A percentile compares a stretch with the other conserved stretches of the same genome.
Evolutionary conservation across 2,888 invertebrate species (phyloP).

Genomic region (Elmis aenea): DNA sequence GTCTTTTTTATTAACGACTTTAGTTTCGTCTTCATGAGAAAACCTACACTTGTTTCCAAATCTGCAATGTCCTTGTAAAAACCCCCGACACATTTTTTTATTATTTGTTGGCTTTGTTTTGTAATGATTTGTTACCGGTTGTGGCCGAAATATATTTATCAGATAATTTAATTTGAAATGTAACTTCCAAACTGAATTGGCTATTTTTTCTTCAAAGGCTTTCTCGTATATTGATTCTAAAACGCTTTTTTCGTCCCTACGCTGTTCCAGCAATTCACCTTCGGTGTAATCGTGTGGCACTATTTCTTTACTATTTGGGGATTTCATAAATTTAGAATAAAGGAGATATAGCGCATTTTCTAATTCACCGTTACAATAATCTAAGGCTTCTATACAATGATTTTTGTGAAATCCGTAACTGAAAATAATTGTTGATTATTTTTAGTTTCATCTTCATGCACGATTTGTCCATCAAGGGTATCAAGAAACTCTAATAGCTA

Average conservation of each 20-base stretch:
- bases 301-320: slow-evolving; percentile 36
- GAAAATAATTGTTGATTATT: no score
- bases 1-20: slow-evolving; percentile 28
- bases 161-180: slow-evolving; percentile 64
- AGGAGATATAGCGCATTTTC: slow-evolving; percentile 67
- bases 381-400: slow-evolving; percentile 71
- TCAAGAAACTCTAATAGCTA: no score
- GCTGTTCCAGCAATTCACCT: slow-evolving; percentile 58
- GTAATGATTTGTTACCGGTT: slow-evolving; percentile 46
- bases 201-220: slow-evolving; percentile 63
- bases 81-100: slow-evolving; percentile 59
- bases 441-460: no score
- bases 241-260: slow-evolving; percentile 67
- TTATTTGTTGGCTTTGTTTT: slow-evolving; percentile 37
- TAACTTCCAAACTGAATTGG: slow-evolving; percentile 65
- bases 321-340: slow-evolving; percentile 64
- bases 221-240: slow-evolving; percentile 73
- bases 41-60: slow-evolving; percentile 72
- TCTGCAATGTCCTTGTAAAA: slow-evolving; percentile 62
- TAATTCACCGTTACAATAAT: slow-evolving; percentile 61
- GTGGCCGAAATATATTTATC: slow-evolving; percentile 45
- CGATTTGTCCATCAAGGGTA: no score
- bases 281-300: slow-evolving; percentile 43
- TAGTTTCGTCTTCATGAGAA: slow-evolving; percentile 56
- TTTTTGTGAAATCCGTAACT: slow-evolving; percentile 70